Base-by-base conservation (phyloP, 2,888 invertebrate species). In the Silvanus unidentatus region DNA sequence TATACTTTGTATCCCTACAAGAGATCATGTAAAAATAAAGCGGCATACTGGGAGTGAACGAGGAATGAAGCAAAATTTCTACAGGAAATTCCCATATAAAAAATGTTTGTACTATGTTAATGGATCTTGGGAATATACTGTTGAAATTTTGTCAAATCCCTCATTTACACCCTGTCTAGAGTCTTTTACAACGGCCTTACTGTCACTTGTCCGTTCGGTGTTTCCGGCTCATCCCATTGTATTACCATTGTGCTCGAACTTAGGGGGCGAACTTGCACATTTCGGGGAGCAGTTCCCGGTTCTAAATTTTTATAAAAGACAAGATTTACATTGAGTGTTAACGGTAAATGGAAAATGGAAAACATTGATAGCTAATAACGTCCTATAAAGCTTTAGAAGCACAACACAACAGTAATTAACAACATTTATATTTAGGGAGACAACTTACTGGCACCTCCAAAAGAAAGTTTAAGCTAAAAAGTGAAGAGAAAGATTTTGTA, bases 161-260 rank as follows among this genome's bases (percentile, higher is more conserved):
- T n/a, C n/a, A n/a, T n/a, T n/a, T n/a, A n/a, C n/a, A n/a, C n/a
- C n/a, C n/a, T n/a, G n/a, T n/a, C n/a, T n/a, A n/a, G n/a, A n/a
- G n/a, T n/a, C n/a, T n/a, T n/a, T n/a, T n/a, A n/a, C 32, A 12
- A 32, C 32, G 15, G 39, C 76, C 84, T 81, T 75, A 95, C 96
- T 76, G 90, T 92, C 58, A 99, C 92, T 81, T 92, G 90, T 59
- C 98, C 98, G 69, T 97, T 97, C 39, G 97, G 94, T 43, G 91
- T 92, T 71, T 95, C 94, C 12, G 98, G 98, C 68, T 94, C 94
- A 62, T 93, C 91, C 99, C 99, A 99, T 67, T 94, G 92, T 59
- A 99, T 93, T 45, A 96, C 88, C 86, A 99, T 92, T 29, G 96
- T 95, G 68, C 89, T 93, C 42, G 94, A 89, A 71, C 93, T 95